These are phyloP conservation scores for Pterocles burchelli DNA, from an alignment of 2,113 vertebrate species.

Conservation along the genomic window DNA sequence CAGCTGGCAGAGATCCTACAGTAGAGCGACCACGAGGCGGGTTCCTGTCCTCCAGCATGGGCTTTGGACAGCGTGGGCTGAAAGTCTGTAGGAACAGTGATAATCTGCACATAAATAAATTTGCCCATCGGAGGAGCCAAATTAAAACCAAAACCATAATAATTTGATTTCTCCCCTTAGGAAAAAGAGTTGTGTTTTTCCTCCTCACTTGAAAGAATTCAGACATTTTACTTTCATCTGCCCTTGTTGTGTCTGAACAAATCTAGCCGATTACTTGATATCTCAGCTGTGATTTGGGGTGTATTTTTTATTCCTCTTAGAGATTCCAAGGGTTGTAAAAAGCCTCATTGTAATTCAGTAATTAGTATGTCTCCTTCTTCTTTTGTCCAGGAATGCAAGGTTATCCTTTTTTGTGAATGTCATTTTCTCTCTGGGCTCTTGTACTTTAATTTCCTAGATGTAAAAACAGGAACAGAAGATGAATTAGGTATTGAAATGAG, in stretches of 20 bases:
- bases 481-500: slow-evolving; percentile 37
- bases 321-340: slow-evolving; percentile 44
- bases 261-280: slow-evolving; percentile 7
- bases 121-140: background rate
- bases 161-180: background rate
- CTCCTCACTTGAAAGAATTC: slow-evolving; percentile 36
- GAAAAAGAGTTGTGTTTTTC: slow-evolving; percentile 13
- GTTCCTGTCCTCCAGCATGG: fast-evolving
- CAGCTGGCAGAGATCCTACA: background rate
- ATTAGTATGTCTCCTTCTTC: slow-evolving; percentile 57
- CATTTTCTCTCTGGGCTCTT: slow-evolving; percentile 52
- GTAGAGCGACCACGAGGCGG: fast-evolving
- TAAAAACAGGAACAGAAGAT: slow-evolving; percentile 59
- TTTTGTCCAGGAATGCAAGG: slow-evolving; percentile 64
- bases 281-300: slow-evolving; percentile 39
- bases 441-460: slow-evolving; percentile 68
- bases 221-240: slow-evolving; percentile 64
- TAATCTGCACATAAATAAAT: background rate
- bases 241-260: slow-evolving; percentile 63
- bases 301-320: slow-evolving; percentile 54
- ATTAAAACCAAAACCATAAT: slow-evolving; percentile 1
- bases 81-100: background rate
- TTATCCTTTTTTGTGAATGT: slow-evolving; percentile 64
- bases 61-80: background rate
- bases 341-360: slow-evolving; percentile 63